Conservation (phyloP, 2,888 invertebrate genomes). For the Tachystola acroxantha region DNA sequence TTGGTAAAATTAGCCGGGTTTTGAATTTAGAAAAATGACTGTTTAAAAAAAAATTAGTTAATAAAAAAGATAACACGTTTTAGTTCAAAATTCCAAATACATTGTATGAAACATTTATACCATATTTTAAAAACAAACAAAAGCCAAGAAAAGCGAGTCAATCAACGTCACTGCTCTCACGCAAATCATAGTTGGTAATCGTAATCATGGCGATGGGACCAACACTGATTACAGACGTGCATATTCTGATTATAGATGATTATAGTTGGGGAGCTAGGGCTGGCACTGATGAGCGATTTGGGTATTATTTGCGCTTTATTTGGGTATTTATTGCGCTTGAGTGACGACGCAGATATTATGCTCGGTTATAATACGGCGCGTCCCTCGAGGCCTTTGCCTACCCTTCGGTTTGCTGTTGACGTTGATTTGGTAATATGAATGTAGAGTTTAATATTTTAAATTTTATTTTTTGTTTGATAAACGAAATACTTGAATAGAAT, state of each 20-base stretch:
- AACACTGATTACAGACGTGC: slow-evolving; percentile 12
- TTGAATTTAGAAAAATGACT: no score
- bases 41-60: no score
- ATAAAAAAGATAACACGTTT: no score
- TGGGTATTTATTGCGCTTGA: slow-evolving; percentile 80
- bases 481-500: neutral
- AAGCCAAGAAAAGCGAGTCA: slow-evolving; percentile 30
- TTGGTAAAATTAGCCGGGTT: no score
- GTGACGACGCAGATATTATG: slow-evolving; percentile 77
- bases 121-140: slow-evolving; percentile 20
- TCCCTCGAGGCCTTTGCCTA: slow-evolving; percentile 58
- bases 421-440: slow-evolving; percentile 45
- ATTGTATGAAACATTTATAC: no score
- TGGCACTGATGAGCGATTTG: slow-evolving; percentile 77
- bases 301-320: slow-evolving; percentile 84
- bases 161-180: slow-evolving; percentile 26
- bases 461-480: neutral
- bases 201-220: slow-evolving; percentile 24
- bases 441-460: slow-evolving; percentile 6
- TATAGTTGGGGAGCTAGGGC: slow-evolving; percentile 62
- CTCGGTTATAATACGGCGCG: slow-evolving; percentile 49
- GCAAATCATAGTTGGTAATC: slow-evolving; percentile 36
- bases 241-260: slow-evolving; percentile 57
- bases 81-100: no score
- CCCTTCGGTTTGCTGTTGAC: slow-evolving; percentile 45